Conservation (phyloP, 2,797 vertebrate genomes). For the Dromococcyx pavoninus region DNA sequence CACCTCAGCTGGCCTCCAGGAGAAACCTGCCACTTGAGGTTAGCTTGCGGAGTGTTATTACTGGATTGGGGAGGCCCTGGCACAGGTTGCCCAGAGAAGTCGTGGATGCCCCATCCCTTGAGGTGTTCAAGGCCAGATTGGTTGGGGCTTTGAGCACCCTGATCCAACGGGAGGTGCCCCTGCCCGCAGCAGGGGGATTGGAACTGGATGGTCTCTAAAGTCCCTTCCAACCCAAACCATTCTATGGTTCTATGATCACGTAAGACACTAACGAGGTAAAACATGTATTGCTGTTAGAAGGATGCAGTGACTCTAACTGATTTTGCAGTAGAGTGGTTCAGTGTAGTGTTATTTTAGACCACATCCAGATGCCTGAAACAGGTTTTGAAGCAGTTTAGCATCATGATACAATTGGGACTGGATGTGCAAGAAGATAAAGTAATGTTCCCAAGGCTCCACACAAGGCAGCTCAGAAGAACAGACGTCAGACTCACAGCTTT, state of each 20-base stretch:
- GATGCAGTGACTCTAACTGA: background rate
- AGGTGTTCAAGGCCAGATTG: too few relatives aligned
- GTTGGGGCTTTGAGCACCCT: too few relatives aligned
- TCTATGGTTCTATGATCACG: too few relatives aligned
- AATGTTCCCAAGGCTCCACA: slow-evolving; percentile 33
- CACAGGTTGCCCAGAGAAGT: too few relatives aligned
- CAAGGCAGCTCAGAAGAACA: background rate
- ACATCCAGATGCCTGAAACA: background rate
- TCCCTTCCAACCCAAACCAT: too few relatives aligned
- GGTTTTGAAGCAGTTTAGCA: background rate
- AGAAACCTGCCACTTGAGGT: background rate
- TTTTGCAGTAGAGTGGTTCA: background rate
- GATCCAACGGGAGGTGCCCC: too few relatives aligned
- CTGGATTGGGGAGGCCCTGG: too few relatives aligned
- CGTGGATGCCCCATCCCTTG: too few relatives aligned
- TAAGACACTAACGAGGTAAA: background rate
- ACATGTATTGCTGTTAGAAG: background rate
- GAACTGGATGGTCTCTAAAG: too few relatives aligned
- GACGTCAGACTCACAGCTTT: background rate
- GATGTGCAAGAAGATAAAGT: slow-evolving; percentile 9
- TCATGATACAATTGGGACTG: background rate
- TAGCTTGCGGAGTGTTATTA: background rate
- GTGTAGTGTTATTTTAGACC: background rate
- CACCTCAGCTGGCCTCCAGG: background rate
- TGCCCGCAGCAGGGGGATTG: too few relatives aligned